A percentile compares a stretch with the other conserved stretches of the same genome.
These are phyloP conservation scores for Euzetes globulus DNA, from an alignment of 2,888 invertebrate species.

Conservation along the genomic window DNA sequence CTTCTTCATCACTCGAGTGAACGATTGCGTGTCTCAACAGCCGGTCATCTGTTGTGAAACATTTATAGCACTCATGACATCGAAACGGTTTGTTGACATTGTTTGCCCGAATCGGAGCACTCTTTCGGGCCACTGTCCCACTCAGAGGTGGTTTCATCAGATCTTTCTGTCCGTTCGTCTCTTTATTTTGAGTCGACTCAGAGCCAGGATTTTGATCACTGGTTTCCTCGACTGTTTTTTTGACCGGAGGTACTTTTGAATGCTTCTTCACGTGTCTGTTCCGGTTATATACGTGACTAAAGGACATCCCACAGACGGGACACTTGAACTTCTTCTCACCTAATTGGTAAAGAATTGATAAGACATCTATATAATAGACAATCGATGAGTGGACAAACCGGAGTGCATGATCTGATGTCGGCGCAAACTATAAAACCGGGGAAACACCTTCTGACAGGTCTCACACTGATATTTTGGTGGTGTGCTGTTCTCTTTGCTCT, in stretches of 20 bases:
- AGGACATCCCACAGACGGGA: slow-evolving; percentile 42
- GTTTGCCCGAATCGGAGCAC: background rate
- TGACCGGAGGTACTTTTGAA: background rate
- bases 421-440: slow-evolving; percentile 43
- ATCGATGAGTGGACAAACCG: background rate
- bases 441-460: slow-evolving; percentile 42
- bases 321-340: slow-evolving; percentile 44
- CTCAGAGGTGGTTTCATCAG: background rate
- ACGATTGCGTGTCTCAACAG: slow-evolving; percentile 59
- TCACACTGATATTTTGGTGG: slow-evolving; percentile 38
- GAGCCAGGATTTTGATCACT: background rate
- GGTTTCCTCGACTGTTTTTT: background rate
- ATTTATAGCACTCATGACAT: slow-evolving; percentile 60
- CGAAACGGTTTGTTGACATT: slow-evolving; percentile 52
- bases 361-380: too few relatives aligned
- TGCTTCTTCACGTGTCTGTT: slow-evolving; percentile 41
- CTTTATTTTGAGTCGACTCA: background rate
- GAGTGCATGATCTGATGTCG: slow-evolving; percentile 43
- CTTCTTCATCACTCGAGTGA: slow-evolving; percentile 58
- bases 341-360: background rate
- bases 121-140: slow-evolving; percentile 6
- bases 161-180: background rate
- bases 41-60: slow-evolving; percentile 58
- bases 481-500: background rate
- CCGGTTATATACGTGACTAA: slow-evolving; percentile 44